Evolutionary conservation across 2,113 vertebrate species (phyloP).

Genomic region (Chlorocebus sabaeus): DNA sequence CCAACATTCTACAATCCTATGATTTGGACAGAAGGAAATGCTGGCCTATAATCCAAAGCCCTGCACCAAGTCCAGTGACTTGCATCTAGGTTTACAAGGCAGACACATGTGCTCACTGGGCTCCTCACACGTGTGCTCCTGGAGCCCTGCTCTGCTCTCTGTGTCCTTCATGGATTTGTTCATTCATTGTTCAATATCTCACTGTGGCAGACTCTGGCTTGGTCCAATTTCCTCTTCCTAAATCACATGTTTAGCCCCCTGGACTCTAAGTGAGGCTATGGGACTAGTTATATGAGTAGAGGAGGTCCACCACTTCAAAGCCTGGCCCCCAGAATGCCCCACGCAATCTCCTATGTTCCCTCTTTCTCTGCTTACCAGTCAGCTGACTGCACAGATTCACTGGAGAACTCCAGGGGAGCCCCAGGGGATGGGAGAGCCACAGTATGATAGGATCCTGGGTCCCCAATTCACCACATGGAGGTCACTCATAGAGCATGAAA

Average conservation of each 20-base stretch:
- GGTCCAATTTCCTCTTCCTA: background rate
- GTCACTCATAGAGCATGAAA: background rate
- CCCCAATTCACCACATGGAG: background rate
- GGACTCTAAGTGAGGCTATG: background rate
- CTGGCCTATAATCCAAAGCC: background rate
- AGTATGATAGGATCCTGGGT: background rate
- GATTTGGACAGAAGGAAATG: background rate
- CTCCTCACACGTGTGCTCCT: background rate
- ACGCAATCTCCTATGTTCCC: accelerated
- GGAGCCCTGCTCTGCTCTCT: background rate
- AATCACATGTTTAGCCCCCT: background rate
- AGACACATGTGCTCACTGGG: accelerated
- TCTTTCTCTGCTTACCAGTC: background rate
- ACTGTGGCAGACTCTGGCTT: background rate
- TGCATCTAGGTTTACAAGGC: background rate
- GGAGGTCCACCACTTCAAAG: background rate
- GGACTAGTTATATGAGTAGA: background rate
- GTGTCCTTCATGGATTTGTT: background rate
- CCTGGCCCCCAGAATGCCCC: background rate
- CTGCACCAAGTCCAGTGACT: background rate
- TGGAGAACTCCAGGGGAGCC: background rate
- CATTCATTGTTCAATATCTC: background rate
- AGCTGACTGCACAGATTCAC: background rate
- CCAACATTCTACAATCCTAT: background rate
- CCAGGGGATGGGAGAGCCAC: background rate